A percentile compares a stretch with the other conserved stretches of the same genome.
Conservation (phyloP, 2,113 vertebrate genomes). For the Pseudopipra pipra region DNA sequence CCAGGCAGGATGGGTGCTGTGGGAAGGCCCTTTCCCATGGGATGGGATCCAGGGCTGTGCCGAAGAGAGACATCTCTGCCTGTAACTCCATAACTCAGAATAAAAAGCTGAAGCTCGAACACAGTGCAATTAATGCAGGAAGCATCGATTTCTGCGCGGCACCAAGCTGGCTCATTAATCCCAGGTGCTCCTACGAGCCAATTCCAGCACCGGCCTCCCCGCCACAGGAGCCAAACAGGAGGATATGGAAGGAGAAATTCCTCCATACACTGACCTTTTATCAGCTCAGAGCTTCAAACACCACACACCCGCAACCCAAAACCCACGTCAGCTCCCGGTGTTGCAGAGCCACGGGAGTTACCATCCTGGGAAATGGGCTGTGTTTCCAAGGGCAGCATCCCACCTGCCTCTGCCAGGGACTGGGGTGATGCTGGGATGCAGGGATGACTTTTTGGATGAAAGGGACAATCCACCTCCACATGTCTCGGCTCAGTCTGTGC, state of each 20-base stretch:
- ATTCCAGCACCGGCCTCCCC: slow-evolving; percentile 25
- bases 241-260: slow-evolving; percentile 53
- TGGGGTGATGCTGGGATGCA: background rate
- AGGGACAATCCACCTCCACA: background rate
- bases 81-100: slow-evolving; percentile 70
- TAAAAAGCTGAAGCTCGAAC: slow-evolving; percentile 63
- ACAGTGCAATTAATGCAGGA: slow-evolving; percentile 71
- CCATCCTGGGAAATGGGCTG: accelerated
- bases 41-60: background rate
- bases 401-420: background rate
- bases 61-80: slow-evolving; percentile 64
- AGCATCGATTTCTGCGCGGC: slow-evolving; percentile 74
- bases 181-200: slow-evolving; percentile 71
- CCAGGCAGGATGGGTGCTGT: accelerated
- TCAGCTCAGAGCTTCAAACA: background rate
- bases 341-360: accelerated
- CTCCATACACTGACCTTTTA: background rate
- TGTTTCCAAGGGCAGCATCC: background rate
- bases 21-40: background rate
- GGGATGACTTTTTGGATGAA: accelerated
- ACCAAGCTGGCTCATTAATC: slow-evolving; percentile 79
- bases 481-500: background rate
- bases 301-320: accelerated
- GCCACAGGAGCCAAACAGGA: slow-evolving; percentile 15
- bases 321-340: accelerated